phyloP scores from a whole-genome alignment of 2,113 vertebrate species.

The Hystrix cristata region DNA sequence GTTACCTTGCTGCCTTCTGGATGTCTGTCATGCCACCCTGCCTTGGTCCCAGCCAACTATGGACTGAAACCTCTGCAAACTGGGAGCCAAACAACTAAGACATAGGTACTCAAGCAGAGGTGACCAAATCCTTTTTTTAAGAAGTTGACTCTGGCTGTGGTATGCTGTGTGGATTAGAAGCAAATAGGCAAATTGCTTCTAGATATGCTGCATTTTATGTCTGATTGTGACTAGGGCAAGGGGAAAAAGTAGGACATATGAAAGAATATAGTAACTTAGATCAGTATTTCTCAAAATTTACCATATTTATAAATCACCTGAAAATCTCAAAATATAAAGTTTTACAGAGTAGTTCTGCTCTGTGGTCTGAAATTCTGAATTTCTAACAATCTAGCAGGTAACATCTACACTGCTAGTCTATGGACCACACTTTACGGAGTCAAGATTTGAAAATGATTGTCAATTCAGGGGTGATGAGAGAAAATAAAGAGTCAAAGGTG shows the following conservation, averaged over 20 bases:
- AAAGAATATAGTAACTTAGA: background rate
- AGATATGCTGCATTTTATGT: background rate
- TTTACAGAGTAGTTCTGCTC: background rate
- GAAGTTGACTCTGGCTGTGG: background rate
- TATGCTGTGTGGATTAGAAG: background rate
- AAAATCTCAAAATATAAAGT: background rate
- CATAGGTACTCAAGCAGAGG: background rate
- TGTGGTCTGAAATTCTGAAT: background rate
- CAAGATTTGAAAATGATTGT: slow-evolving; percentile 53
- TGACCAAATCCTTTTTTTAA: background rate
- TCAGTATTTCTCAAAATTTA: slow-evolving; percentile 20
- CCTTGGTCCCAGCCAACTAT: too few relatives aligned
- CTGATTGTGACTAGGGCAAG: background rate
- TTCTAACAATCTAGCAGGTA: background rate
- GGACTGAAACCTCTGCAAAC: too few relatives aligned
- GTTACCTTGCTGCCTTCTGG: too few relatives aligned
- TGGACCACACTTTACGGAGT: background rate
- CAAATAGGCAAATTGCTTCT: background rate
- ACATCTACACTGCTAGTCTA: background rate
- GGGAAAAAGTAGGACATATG: background rate
- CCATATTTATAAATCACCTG: background rate
- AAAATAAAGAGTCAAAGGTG: slow-evolving; percentile 36
- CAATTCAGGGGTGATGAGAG: background rate
- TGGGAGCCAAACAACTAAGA: too few relatives aligned
- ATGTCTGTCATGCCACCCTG: too few relatives aligned